Base-by-base conservation (phyloP, 2,797 vertebrate species). In the Epinephelus malabaricus region DNA sequence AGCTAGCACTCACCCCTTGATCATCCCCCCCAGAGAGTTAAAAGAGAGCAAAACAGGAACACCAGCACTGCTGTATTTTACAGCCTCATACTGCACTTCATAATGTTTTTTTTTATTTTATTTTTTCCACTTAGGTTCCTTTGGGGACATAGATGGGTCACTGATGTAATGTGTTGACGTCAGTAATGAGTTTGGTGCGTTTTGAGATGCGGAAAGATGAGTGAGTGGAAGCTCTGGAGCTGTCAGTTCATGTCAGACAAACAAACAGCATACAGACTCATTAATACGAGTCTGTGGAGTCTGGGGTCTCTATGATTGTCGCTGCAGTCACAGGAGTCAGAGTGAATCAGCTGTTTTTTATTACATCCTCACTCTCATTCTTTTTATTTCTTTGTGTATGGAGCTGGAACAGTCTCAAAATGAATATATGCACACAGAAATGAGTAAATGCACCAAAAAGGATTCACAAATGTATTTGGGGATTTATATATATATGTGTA, bases 1-100 rank as follows among this genome's bases (percentile, higher is more conserved):
- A 72, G 85, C 86, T 43, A 82, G 60, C 27, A 3, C 78, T 85
- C 73, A 69, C 82, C 73, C 70, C 76, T 84, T 78, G n/a, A 85
- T 85, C 78, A 11, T 13, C 55, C 78, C 67, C 85, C 78, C 74
- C 5, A 18, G 83, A 74, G 78, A 84, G 82, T 72, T 76, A 23
- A 80, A 65, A 78, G 70, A 60, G 62, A 68, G 58, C 61, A 10
- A 64, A 66, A 62, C 67, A 51, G 51, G 73, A 86, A 73, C 72
- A 70, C 69, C 27, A 8, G 58, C 46, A 1, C 65, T 63, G 78
- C 68, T 58, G 53, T 3, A 17, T 21, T 43, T 78, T 30, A 63
- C 76, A 38, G 38, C 58, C 64, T 78, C 61, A 8, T n/a, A n/a
- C 78, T 59, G 40, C 69, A 58, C 59, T 76, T 77, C 25, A 18